Evolutionary conservation across 1,140 invertebrate genomes (phyloP).

Genomic region (Camponotus vicinus): DNA sequence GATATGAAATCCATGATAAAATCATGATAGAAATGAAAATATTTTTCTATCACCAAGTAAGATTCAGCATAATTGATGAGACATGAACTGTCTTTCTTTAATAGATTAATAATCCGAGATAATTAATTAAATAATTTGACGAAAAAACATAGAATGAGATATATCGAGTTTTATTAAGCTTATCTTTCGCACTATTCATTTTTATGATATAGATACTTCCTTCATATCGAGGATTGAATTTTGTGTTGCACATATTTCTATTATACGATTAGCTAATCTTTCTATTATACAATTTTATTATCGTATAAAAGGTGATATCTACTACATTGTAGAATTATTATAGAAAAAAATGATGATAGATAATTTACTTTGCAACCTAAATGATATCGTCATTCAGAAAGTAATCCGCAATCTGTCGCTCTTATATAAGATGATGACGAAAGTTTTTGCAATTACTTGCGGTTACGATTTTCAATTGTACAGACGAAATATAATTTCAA

Average conservation of each 20-base stretch:
- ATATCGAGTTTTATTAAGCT: constrained; percentile 6
- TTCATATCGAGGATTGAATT: neutral
- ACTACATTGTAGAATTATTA: neutral
- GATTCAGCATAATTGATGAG: neutral
- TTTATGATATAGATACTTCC: neutral
- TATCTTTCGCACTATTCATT: neutral
- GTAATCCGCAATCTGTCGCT: neutral
- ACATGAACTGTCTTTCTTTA: neutral
- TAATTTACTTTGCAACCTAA: neutral
- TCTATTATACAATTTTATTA: neutral
- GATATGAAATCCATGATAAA: too few relatives aligned
- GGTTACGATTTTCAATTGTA: neutral
- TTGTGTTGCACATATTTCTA: neutral
- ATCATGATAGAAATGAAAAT: neutral
- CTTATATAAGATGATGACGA: neutral
- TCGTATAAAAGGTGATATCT: neutral
- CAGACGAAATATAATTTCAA: neutral
- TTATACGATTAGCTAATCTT: too few relatives aligned
- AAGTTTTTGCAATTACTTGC: neutral
- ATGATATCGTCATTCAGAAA: neutral
- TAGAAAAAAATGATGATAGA: neutral
- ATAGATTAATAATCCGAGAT: neutral
- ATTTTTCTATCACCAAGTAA: neutral
- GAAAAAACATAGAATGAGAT: constrained; percentile 7
- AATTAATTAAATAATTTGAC: neutral